Base-by-base conservation (phyloP, 2,888 invertebrate genomes). In the Drosophila phalerata region DNA sequence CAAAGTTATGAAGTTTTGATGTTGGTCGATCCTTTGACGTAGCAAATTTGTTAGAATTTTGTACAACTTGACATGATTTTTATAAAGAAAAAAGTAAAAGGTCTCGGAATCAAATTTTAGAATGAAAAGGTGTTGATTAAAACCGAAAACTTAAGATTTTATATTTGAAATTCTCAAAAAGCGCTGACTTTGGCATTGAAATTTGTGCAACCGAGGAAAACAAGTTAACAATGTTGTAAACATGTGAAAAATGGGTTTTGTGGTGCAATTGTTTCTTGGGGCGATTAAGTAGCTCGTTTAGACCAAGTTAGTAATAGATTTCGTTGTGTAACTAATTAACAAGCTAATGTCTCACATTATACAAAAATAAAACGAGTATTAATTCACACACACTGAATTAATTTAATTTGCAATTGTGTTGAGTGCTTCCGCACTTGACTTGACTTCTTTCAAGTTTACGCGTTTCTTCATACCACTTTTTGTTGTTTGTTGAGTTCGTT, bases 241-340 rank as follows among this genome's bases (percentile, higher is more conserved):
- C 77, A 69, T 76, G 73, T 62, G 73, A 69, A 65, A 73, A 76
- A 58, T 40, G 64, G 22, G 1, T 13, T 45, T 65, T 49, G 53
- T 63, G 71, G 22, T 32, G 63, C 52, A 76, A 76, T 72, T 76
- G 37, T 17, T 60, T 30, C 25, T 32, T 28, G 55, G 47, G 10
- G 53, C 67, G 34, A 57, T 49, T 65, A 62, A 55, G 40, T 57
- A 42, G 60, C 57, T 37, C 61, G 73, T 60, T 69, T 69, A 6
- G 64, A 40, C 40, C 69, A 73, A 47, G 42, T 61, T 56, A 47
- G 72, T 57, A 72, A 72, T 60, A 75, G 62, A 67, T 72, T 72
- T 76, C 32, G 40, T 64, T 77, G 66, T 78, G 61, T 60, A 68
- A 66, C 57, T 37, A 61, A 79, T 71, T 68, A 77, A 74, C 61